A percentile compares a stretch with the other conserved stretches of the same genome.
Evolutionary conservation across 2,797 vertebrate species (phyloP).

Genomic region (Propithecus perrieri): DNA sequence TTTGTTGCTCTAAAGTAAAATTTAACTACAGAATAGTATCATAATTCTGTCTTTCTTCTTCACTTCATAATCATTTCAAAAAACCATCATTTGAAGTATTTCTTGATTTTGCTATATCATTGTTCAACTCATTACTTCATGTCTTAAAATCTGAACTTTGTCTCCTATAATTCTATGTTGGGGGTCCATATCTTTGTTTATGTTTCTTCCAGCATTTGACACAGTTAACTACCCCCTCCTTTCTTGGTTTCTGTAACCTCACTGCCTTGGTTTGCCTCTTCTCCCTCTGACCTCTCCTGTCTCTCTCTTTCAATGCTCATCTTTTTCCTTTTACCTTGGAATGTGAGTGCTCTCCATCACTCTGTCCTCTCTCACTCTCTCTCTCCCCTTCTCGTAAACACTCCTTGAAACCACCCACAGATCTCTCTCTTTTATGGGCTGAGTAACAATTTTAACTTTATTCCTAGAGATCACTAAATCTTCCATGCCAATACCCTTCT

Average conservation of each 20-base stretch:
- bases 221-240: background rate
- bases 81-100: background rate
- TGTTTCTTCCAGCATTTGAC: background rate
- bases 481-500: background rate
- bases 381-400: background rate
- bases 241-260: background rate
- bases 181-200: background rate
- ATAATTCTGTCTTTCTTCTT: background rate
- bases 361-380: background rate
- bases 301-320: background rate
- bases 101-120: background rate
- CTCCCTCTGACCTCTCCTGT: background rate
- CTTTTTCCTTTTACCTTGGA: background rate
- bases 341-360: background rate
- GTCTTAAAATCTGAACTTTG: background rate
- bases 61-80: background rate
- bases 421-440: background rate
- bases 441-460: conserved; percentile 4
- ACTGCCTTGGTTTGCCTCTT: background rate
- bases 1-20: background rate
- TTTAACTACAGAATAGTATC: background rate
- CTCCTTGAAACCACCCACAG: background rate
- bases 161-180: background rate
- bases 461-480: background rate
- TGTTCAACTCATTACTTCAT: background rate